Evolutionary conservation across 2,888 invertebrate genomes (phyloP).

Genomic region (Agrypnus murinus): DNA sequence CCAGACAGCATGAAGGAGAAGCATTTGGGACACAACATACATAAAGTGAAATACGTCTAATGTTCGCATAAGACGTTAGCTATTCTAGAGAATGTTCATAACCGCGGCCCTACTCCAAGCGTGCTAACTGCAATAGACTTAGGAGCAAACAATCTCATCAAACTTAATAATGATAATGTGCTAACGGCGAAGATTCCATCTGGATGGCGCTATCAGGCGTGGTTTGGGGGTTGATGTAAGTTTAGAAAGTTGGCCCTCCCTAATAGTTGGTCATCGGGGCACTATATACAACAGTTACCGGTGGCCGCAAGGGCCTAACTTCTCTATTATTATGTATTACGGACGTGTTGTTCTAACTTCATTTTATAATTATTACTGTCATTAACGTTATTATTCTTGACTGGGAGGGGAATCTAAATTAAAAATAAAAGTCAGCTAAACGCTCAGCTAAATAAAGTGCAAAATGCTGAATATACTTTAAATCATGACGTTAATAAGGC

Average conservation of each 20-base stretch:
- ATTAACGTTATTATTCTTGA: background rate
- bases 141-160: conserved; percentile 48
- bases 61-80: conserved; percentile 17
- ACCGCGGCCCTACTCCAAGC: conserved; percentile 32
- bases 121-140: conserved; percentile 44
- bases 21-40: conserved; percentile 25
- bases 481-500: conserved; percentile 22
- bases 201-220: conserved; percentile 47
- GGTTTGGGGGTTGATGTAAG: conserved; percentile 52
- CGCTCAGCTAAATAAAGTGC: background rate
- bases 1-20: conserved; percentile 16
- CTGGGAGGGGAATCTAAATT: background rate
- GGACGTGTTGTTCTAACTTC: conserved; percentile 40
- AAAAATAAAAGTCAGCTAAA: background rate
- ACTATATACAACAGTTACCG: conserved; percentile 50
- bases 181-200: conserved; percentile 51
- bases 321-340: conserved; percentile 50
- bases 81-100: conserved; percentile 30
- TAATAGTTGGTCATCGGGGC: conserved; percentile 54
- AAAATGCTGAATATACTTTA: conserved; percentile 3
- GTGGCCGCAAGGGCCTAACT: conserved; percentile 42
- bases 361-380: conserved; percentile 42
- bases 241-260: conserved; percentile 51
- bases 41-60: conserved; percentile 21
- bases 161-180: conserved; percentile 55